These are phyloP conservation scores for Falco naumanni DNA, from an alignment of 2,797 vertebrate genomes.

Conservation along the genomic window DNA sequence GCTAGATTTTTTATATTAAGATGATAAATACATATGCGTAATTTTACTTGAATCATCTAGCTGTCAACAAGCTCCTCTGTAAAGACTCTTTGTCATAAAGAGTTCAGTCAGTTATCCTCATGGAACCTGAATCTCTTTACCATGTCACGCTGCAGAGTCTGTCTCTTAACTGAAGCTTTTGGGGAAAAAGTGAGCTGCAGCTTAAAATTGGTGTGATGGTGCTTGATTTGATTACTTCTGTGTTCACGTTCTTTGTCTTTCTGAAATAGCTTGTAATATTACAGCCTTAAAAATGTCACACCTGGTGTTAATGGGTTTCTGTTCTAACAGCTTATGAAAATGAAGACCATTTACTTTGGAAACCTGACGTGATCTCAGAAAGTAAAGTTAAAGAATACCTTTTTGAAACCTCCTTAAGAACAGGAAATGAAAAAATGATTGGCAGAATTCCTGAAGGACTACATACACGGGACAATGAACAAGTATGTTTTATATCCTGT, in stretches of 20 bases:
- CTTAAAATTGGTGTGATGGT: background rate
- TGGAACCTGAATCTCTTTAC: background rate
- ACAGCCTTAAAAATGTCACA: background rate
- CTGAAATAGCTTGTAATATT: background rate
- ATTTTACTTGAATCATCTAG: background rate
- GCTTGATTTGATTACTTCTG: background rate
- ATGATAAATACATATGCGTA: background rate
- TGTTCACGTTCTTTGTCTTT: background rate
- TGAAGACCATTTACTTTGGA: conserved; percentile 95
- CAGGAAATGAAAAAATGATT: conserved; percentile 80
- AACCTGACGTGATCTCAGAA: conserved; percentile 87
- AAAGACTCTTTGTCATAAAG: background rate
- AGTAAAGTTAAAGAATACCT: conserved; percentile 91
- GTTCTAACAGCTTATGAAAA: conserved; percentile 87
- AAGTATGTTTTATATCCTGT: conserved; percentile 77
- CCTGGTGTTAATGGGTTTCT: background rate
- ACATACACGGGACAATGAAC: conserved; percentile 90
- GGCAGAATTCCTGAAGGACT: conserved; percentile 81
- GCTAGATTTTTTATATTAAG: background rate
- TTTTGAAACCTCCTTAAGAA: conserved; percentile 84
- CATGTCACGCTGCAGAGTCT: background rate
- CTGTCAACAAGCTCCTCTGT: background rate
- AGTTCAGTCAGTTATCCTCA: background rate
- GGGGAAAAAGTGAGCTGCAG: background rate
- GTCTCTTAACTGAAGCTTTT: background rate